Conservation (phyloP, 2,888 invertebrate genomes). For the Phymatocera aterrima region DNA sequence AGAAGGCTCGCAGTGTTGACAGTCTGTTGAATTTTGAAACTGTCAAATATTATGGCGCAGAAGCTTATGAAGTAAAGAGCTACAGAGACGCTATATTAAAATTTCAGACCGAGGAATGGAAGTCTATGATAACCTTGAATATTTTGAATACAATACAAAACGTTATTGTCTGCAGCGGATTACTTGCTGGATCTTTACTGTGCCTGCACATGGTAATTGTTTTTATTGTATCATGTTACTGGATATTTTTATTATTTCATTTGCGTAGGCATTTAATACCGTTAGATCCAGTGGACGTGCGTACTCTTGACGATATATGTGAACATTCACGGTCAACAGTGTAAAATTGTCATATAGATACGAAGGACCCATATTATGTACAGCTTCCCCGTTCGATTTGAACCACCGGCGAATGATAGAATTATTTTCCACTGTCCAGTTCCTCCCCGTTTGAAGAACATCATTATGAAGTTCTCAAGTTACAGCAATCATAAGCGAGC, state of each 20-base stretch:
- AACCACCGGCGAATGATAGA: too few relatives aligned
- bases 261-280: background rate
- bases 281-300: background rate
- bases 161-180: slow-evolving; percentile 89
- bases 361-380: background rate
- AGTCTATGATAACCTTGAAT: slow-evolving; percentile 89
- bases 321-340: background rate
- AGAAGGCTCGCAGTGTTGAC: slow-evolving; percentile 94
- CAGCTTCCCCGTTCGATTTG: too few relatives aligned
- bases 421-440: too few relatives aligned
- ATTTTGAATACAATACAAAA: slow-evolving; percentile 95
- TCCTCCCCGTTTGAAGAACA: too few relatives aligned
- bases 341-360: background rate
- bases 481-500: background rate
- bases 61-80: slow-evolving; percentile 91
- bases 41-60: slow-evolving; percentile 98
- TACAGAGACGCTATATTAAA: slow-evolving; percentile 90
- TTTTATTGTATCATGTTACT: background rate
- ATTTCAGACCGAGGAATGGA: slow-evolving; percentile 95
- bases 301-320: background rate
- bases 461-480: too few relatives aligned
- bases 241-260: background rate
- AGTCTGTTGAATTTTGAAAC: slow-evolving; percentile 98
- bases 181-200: slow-evolving; percentile 90
- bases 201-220: slow-evolving; percentile 88